Percentiles rank a stretch among this genome's conserved stretches.
Evolutionary conservation across 2,888 invertebrate species (phyloP).

Genomic region (Conistra vaccinii): DNA sequence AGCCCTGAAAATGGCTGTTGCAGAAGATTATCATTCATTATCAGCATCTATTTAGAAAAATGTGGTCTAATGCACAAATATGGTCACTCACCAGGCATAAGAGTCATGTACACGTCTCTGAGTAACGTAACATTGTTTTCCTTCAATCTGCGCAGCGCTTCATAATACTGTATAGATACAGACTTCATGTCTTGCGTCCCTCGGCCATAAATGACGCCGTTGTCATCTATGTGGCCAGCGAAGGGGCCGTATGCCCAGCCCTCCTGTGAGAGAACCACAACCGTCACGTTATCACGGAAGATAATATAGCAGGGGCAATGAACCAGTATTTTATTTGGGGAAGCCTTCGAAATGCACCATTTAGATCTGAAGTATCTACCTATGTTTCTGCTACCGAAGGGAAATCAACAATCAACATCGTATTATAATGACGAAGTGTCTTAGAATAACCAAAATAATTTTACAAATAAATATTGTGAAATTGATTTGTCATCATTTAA

Average conservation of each 20-base stretch:
- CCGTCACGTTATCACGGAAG: not conserved
- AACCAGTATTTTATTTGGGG: not conserved
- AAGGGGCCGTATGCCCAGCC: conserved; percentile 96
- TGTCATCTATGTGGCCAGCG: conserved; percentile 93
- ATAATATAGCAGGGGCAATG: not conserved
- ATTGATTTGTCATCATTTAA: not conserved
- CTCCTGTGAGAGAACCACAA: conserved; percentile 64
- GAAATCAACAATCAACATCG: too few relatives aligned
- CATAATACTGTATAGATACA: conserved; percentile 92
- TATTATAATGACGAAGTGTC: not conserved
- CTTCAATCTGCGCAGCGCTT: conserved; percentile 91
- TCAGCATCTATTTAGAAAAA: not conserved
- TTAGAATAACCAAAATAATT: not conserved
- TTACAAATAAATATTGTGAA: not conserved
- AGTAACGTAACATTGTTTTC: conserved; percentile 83
- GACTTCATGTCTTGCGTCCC: conserved; percentile 96
- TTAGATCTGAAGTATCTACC: not conserved
- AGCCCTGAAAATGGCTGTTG: not conserved
- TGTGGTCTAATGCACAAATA: not conserved
- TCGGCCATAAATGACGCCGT: conserved; percentile 95
- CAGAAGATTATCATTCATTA: too few relatives aligned
- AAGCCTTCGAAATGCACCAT: not conserved
- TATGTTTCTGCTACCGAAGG: too few relatives aligned
- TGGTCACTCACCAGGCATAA: conserved; percentile 91
- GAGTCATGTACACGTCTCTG: conserved; percentile 92